Percentiles rank a stretch among this genome's conserved stretches.
phyloP scores from a whole-genome alignment of 64 coral and sea anemone genomes.

The Montipora cactus region DNA sequence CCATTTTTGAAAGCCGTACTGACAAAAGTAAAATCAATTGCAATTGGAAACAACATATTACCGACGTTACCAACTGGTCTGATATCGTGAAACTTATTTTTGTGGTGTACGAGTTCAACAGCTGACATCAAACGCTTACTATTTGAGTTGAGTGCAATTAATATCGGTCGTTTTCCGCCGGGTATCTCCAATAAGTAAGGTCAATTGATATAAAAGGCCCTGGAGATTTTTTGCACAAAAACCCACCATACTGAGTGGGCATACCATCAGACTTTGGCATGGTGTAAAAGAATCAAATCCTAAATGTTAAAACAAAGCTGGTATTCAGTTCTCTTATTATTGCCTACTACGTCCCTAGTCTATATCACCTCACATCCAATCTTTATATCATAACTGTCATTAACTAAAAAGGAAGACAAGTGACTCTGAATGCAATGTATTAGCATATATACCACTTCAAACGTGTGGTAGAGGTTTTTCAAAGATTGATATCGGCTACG shows the following conservation, averaged over 20 bases:
- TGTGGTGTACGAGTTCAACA: constrained; percentile 10
- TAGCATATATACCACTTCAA: constrained; percentile 50
- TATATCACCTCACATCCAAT: constrained; percentile 9
- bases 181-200: background rate
- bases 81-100: constrained; percentile 47
- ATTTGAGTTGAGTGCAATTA: constrained; percentile 22
- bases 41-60: background rate
- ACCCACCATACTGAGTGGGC: background rate
- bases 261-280: background rate
- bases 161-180: constrained; percentile 36
- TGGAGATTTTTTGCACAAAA: background rate
- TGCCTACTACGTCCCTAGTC: background rate
- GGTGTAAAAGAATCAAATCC: background rate
- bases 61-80: constrained; percentile 36
- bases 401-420: constrained; percentile 36
- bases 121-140: constrained; percentile 34
- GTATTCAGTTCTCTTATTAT: background rate
- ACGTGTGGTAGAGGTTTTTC: constrained; percentile 29
- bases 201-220: background rate
- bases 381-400: constrained; percentile 21
- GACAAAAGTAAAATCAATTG: background rate
- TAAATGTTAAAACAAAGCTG: constrained; percentile 1
- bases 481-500: constrained; percentile 15
- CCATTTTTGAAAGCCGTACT: background rate
- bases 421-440: constrained; percentile 23